phyloP scores from a whole-genome alignment of 1,140 invertebrate species.

The Phymorhynchus buccinoides region DNA sequence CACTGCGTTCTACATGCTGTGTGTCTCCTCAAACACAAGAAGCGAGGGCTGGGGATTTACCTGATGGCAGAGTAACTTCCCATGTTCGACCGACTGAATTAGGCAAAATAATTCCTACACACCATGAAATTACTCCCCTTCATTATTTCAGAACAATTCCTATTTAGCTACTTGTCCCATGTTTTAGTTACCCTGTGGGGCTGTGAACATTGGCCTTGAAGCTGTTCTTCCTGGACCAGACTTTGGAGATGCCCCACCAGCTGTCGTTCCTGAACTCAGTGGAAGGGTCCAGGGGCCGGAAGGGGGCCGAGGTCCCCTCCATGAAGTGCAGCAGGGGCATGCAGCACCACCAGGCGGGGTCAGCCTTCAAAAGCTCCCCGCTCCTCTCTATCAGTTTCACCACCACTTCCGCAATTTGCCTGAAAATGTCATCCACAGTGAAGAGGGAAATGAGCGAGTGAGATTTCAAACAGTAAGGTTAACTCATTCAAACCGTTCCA shows the following conservation, averaged over 20 bases:
- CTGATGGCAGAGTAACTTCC: too few relatives aligned
- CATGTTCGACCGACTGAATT: too few relatives aligned
- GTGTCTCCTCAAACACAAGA: too few relatives aligned
- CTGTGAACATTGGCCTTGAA: background rate
- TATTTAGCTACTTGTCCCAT: too few relatives aligned
- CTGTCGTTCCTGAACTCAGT: background rate
- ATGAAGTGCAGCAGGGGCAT: slow-evolving; percentile 23
- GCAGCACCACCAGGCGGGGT: slow-evolving; percentile 14
- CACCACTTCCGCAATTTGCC: background rate
- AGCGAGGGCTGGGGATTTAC: too few relatives aligned
- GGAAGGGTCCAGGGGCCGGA: background rate
- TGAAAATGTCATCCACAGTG: background rate
- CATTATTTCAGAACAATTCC: too few relatives aligned
- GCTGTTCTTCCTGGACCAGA: background rate
- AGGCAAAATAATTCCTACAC: too few relatives aligned
- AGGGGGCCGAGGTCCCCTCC: background rate
- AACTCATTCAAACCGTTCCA: too few relatives aligned
- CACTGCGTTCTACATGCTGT: too few relatives aligned
- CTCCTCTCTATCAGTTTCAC: slow-evolving; percentile 2
- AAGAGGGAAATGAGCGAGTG: background rate
- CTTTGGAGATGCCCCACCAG: slow-evolving; percentile 13
- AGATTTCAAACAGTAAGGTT: background rate
- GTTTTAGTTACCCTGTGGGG: background rate
- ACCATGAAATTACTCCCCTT: too few relatives aligned
- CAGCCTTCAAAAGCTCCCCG: background rate